These are phyloP conservation scores for Acholoe squamosa DNA, from an alignment of 2,888 invertebrate species.

Conservation along the genomic window DNA sequence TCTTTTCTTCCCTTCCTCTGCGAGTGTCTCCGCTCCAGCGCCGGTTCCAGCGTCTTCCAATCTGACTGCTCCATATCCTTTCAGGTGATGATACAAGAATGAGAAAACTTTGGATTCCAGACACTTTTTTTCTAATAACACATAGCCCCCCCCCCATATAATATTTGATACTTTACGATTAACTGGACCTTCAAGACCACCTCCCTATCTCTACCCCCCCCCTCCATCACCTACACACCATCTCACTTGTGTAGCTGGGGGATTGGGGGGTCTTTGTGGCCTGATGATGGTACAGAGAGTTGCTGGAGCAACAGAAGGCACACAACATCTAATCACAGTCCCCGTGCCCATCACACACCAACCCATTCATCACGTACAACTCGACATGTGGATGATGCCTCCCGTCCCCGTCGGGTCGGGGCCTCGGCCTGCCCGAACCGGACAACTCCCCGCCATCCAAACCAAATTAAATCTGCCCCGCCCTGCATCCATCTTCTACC, in stretches of 20 bases:
- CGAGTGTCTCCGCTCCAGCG: too few species aligned
- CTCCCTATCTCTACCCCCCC: background rate
- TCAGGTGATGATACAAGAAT: too few species aligned
- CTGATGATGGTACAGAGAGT: too few species aligned
- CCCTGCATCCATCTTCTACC: constrained; percentile 24
- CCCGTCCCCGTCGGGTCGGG: background rate
- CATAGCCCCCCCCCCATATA: too few species aligned
- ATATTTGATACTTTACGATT: too few species aligned
- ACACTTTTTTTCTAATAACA: too few species aligned
- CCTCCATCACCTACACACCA: too few species aligned
- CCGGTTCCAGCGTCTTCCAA: too few species aligned
- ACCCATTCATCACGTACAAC: constrained; percentile 16
- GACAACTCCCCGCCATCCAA: background rate
- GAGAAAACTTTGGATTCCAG: too few species aligned
- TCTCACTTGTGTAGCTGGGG: background rate
- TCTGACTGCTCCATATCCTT: too few species aligned
- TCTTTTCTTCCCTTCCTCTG: too few species aligned
- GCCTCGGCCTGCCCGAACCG: background rate
- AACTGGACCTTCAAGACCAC: background rate
- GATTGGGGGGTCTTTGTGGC: too few species aligned
- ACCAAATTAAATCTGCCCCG: constrained; percentile 56
- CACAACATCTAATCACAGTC: constrained; percentile 8
- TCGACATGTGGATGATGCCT: constrained; percentile 13
- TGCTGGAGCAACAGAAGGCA: background rate
- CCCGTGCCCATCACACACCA: background rate